Percentiles rank a stretch among this genome's conserved stretches.
These are phyloP conservation scores for Celastrina argiolus DNA, from an alignment of 2,888 invertebrate species.

Conservation along the genomic window DNA sequence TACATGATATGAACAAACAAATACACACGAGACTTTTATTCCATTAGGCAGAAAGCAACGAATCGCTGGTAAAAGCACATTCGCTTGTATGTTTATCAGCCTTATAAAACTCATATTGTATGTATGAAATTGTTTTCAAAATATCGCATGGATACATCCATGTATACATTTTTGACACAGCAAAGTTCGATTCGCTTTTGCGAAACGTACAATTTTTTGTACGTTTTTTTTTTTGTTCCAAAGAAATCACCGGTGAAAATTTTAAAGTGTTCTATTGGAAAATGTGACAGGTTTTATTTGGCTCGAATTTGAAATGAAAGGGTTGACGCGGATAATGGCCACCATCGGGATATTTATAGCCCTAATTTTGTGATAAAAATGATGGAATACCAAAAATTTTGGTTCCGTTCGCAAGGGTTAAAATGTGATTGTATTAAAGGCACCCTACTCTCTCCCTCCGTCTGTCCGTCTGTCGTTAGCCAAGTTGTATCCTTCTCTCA, in stretches of 20 bases:
- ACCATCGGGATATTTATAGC: slow-evolving; percentile 9
- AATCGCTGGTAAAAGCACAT: background rate
- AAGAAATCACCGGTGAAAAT: slow-evolving; percentile 13
- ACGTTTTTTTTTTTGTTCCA: slow-evolving; percentile 2
- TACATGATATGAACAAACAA: background rate
- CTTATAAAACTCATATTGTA: background rate
- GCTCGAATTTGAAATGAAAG: background rate
- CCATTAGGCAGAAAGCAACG: slow-evolving; percentile 3
- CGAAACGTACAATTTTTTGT: no score
- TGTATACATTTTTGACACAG: no score
- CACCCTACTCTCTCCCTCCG: no score
- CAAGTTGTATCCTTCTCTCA: no score
- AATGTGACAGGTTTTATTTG: background rate
- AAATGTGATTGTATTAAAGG: no score
- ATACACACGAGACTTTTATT: background rate
- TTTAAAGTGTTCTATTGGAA: slow-evolving; percentile 6
- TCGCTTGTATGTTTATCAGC: background rate
- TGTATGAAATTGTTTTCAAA: background rate
- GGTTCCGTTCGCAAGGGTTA: no score
- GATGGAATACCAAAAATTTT: slow-evolving; percentile 19
- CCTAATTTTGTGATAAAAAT: slow-evolving; percentile 23
- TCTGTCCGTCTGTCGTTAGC: no score
- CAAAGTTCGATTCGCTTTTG: slow-evolving; percentile 3
- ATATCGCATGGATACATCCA: no score
- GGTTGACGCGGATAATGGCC: background rate